Evolutionary conservation across 2,888 invertebrate species (phyloP).

Genomic region (Stenodema calcarata): DNA sequence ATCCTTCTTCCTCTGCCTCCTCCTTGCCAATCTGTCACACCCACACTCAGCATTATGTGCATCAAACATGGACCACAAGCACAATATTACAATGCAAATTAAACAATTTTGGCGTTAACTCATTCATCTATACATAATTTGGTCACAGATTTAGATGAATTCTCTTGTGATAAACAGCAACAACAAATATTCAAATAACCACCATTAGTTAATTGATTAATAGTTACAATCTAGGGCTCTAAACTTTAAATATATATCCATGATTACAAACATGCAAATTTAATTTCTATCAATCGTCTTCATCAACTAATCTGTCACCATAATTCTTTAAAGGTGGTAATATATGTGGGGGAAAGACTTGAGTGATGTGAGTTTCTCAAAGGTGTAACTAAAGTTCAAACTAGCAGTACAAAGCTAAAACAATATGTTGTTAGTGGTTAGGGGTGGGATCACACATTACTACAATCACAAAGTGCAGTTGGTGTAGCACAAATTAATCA

Average conservation of each 20-base stretch:
- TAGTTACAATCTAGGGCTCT: too few relatives aligned
- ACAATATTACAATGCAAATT: conserved; percentile 36
- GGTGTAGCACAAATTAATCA: conserved; percentile 8
- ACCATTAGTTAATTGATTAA: background rate
- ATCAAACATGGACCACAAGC: conserved; percentile 39
- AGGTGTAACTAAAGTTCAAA: background rate
- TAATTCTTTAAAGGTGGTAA: background rate
- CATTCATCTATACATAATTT: conserved; percentile 10
- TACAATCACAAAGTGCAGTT: conserved; percentile 41
- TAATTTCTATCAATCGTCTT: background rate
- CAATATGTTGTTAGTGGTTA: conserved; percentile 31
- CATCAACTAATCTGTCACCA: background rate
- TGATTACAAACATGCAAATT: too few relatives aligned
- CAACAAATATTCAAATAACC: too few relatives aligned
- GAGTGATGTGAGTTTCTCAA: background rate
- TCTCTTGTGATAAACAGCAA: background rate
- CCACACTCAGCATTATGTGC: conserved; percentile 49
- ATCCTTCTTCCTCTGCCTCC: conserved; percentile 47
- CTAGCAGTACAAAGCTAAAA: conserved; percentile 19
- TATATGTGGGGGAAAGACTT: background rate
- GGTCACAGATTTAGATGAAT: background rate
- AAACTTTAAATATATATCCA: too few relatives aligned
- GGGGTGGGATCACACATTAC: conserved; percentile 38
- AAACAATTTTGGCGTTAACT: background rate
- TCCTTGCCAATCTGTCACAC: conserved; percentile 53